Percentiles rank a stretch among this genome's conserved stretches.
Conservation (phyloP, 2,888 invertebrate species). For the Incurvaria masculella region DNA sequence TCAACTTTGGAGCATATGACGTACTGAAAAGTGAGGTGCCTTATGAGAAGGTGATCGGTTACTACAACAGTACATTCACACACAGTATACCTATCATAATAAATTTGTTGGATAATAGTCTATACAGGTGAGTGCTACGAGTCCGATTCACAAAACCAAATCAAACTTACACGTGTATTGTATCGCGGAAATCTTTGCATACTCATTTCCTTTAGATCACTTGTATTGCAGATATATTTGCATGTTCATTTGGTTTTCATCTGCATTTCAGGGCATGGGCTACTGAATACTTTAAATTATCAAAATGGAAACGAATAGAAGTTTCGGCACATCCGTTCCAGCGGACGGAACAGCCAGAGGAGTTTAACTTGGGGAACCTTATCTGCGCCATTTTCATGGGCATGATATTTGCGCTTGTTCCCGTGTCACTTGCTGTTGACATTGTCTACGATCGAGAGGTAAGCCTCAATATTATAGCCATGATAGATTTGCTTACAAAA, state of each 20-base stretch:
- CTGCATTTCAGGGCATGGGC: constrained; percentile 35
- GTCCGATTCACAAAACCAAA: too few relatives aligned
- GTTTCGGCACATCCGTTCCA: constrained; percentile 68
- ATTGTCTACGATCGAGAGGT: constrained; percentile 85
- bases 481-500: constrained; percentile 67
- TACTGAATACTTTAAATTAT: constrained; percentile 32
- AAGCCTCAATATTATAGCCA: constrained; percentile 60
- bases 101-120: constrained; percentile 67
- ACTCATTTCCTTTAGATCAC: too few relatives aligned
- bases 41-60: constrained; percentile 57
- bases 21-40: constrained; percentile 52
- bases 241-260: too few relatives aligned
- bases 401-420: constrained; percentile 75
- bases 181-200: too few relatives aligned
- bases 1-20: constrained; percentile 66
- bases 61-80: constrained; percentile 76
- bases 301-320: constrained; percentile 58
- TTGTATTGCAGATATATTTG: too few relatives aligned
- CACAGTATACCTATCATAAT: constrained; percentile 75
- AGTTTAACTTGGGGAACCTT: constrained; percentile 68
- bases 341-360: constrained; percentile 69
- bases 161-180: too few relatives aligned
- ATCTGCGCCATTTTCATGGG: constrained; percentile 75
- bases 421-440: constrained; percentile 73
- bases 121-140: constrained; percentile 62